These are phyloP conservation scores for Meteorus colon DNA, from an alignment of 2,888 invertebrate species.

Conservation along the genomic window DNA sequence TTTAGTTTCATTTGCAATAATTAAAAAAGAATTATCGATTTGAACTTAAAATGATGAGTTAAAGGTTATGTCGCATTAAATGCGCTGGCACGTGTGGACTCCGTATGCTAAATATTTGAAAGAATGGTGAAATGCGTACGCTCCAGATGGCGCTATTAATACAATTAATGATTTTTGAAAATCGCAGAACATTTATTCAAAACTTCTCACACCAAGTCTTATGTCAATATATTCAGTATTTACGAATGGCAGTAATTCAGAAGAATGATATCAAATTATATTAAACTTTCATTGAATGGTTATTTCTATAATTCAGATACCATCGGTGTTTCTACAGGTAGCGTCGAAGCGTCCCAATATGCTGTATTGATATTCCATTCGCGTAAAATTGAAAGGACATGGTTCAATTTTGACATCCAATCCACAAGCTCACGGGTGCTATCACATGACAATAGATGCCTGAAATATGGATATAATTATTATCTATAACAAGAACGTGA, in stretches of 20 bases:
- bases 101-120: not conserved
- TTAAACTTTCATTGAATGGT: not conserved
- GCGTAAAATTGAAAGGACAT: conserved; percentile 70
- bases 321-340: conserved; percentile 13
- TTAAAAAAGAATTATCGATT: not conserved
- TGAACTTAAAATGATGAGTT: not conserved
- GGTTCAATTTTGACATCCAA: conserved; percentile 74
- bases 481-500: not conserved
- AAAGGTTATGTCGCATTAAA: not conserved
- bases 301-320: conserved; percentile 11
- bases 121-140: not conserved
- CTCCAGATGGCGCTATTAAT: not conserved
- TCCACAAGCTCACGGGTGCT: conserved; percentile 71
- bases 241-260: not conserved
- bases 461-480: conserved; percentile 41
- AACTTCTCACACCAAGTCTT: not conserved
- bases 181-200: conserved; percentile 14
- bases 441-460: conserved; percentile 74
- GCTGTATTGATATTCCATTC: conserved; percentile 70
- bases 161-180: not conserved
- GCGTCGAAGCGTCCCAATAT: not conserved
- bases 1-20: conserved; percentile 15
- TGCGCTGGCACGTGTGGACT: conserved; percentile 2
- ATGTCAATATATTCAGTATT: not conserved
- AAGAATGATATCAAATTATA: not conserved